Evolutionary conservation across 1,140 invertebrate species (phyloP).

Genomic region (Aporrectodea caliginosa): DNA sequence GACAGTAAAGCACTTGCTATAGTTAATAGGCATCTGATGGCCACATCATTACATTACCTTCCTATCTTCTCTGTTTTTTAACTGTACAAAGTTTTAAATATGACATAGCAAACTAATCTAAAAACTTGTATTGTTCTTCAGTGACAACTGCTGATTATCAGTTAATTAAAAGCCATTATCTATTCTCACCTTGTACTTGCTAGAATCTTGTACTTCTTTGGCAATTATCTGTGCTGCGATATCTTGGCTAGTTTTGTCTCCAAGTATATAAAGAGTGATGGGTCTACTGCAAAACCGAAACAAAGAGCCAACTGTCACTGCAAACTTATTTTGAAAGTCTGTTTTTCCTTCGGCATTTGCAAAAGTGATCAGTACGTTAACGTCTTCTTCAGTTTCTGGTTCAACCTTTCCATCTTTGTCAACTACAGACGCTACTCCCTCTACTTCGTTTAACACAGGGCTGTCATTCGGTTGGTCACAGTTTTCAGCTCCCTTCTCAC

Average conservation of each 20-base stretch:
- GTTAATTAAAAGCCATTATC: not conserved
- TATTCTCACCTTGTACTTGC: conserved; percentile 53
- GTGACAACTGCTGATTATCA: not conserved
- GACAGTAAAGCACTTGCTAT: too few relatives aligned
- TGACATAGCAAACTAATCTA: not conserved
- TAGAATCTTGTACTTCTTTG: conserved; percentile 52
- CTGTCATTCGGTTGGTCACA: not conserved
- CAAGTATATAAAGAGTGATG: conserved; percentile 67
- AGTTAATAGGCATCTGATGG: too few relatives aligned
- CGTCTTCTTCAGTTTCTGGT: conserved; percentile 16
- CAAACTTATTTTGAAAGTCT: conserved; percentile 63
- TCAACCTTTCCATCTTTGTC: not conserved
- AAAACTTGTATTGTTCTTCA: not conserved
- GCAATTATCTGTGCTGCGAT: conserved; percentile 62
- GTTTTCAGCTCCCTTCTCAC: not conserved
- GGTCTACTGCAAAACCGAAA: conserved; percentile 58
- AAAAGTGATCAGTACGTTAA: conserved; percentile 58
- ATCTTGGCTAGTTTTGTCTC: conserved; percentile 63
- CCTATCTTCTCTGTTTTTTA: not conserved
- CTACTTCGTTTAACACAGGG: too few relatives aligned
- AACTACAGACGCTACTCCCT: too few relatives aligned
- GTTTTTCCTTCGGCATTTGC: conserved; percentile 62
- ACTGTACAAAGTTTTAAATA: not conserved
- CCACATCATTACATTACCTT: too few relatives aligned
- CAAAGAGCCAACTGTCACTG: conserved; percentile 61